Percentiles rank a stretch among this genome's conserved stretches.
Conservation (phyloP, 2,888 invertebrate species). For the Dastarcus helophoroides region DNA sequence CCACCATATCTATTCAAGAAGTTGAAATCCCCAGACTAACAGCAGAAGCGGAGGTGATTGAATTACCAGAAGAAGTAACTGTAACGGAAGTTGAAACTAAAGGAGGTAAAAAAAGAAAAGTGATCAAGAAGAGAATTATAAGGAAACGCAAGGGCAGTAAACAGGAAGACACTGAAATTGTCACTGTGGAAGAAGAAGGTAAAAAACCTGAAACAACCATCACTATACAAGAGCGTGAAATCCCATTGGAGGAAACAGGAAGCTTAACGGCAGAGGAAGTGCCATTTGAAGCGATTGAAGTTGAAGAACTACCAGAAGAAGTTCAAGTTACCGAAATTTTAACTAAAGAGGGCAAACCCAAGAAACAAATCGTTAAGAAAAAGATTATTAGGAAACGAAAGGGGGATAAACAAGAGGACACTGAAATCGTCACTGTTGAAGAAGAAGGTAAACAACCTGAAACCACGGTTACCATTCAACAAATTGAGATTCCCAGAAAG, state of each 20-base stretch:
- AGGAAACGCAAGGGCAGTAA: conserved; percentile 31
- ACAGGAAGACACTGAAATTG: conserved; percentile 30
- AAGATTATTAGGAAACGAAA: conserved; percentile 28
- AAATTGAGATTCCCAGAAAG: conserved; percentile 29
- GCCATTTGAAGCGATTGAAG: conserved; percentile 6
- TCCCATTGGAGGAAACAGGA: conserved; percentile 17
- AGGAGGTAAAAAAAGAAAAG: conserved; percentile 25
- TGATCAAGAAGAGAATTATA: conserved; percentile 29
- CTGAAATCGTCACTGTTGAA: conserved; percentile 25
- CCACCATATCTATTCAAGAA: conserved; percentile 22
- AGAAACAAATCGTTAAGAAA: conserved; percentile 22
- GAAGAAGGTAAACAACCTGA: conserved; percentile 36
- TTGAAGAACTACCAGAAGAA: conserved; percentile 11
- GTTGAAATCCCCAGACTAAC: conserved; percentile 11
- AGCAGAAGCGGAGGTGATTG: conserved; percentile 9
- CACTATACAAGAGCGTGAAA: conserved; percentile 18
- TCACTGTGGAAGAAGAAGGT: conserved; percentile 24
- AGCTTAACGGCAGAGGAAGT: conserved; percentile 1
- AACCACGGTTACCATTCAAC: conserved; percentile 25
- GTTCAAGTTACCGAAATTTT: conserved; percentile 14
- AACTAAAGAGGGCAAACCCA: conserved; percentile 22
- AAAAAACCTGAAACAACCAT: conserved; percentile 23
- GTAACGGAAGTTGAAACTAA: conserved; percentile 25
- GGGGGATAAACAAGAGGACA: conserved; percentile 16
- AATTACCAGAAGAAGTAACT: conserved; percentile 25